These are phyloP conservation scores for Sinodicranocentrus sp. DNA, from an alignment of 2,888 invertebrate genomes.

Conservation along the genomic window DNA sequence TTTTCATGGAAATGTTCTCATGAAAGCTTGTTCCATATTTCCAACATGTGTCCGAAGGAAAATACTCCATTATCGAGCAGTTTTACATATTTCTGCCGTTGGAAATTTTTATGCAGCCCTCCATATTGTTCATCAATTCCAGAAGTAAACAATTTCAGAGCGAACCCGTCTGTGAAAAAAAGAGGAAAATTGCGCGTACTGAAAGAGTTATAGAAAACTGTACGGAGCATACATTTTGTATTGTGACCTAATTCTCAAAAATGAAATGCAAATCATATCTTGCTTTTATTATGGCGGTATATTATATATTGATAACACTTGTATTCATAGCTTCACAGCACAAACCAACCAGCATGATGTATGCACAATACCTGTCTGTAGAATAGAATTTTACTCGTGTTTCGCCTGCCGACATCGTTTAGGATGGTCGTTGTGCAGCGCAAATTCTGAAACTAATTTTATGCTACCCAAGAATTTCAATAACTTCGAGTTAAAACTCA, in stretches of 20 bases:
- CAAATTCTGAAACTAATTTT: conserved; percentile 26
- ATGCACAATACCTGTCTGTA: no score
- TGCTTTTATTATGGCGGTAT: background rate
- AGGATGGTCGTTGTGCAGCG: background rate
- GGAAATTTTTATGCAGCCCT: no score
- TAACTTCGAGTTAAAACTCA: conserved; percentile 18
- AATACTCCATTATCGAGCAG: no score
- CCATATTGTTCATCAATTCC: no score
- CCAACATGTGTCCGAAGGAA: no score
- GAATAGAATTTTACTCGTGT: conserved; percentile 3
- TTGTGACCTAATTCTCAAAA: conserved; percentile 42
- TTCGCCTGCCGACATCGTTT: no score
- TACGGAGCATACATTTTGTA: conserved; percentile 16
- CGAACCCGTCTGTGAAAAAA: no score
- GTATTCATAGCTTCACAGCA: background rate
- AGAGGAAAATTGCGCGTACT: no score
- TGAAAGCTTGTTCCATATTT: no score
- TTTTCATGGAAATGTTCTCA: no score
- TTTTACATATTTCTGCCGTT: no score
- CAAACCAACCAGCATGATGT: background rate
- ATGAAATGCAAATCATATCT: conserved; percentile 45
- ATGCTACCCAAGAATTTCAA: conserved; percentile 44
- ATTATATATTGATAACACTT: background rate
- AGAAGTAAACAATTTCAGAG: no score
- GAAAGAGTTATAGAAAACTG: background rate